Evolutionary conservation across 2,797 vertebrate genomes (phyloP).

Genomic region (Geotria australis): DNA sequence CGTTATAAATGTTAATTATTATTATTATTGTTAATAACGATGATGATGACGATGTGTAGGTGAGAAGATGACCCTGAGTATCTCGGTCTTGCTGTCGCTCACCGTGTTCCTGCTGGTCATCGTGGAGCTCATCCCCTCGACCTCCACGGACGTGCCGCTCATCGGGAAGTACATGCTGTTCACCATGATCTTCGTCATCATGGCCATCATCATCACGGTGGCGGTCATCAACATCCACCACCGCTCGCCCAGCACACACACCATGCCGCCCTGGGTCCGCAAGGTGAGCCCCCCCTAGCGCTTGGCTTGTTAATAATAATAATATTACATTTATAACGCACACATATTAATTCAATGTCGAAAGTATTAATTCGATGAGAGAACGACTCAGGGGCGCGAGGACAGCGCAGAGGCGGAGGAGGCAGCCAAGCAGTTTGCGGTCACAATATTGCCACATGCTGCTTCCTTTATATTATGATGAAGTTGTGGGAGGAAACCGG

Average conservation of each 20-base stretch:
- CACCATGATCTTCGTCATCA: constrained; percentile 87
- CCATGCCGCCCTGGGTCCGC: constrained; percentile 65
- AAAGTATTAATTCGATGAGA: no score
- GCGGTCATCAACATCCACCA: constrained; percentile 89
- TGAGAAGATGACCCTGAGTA: constrained; percentile 92
- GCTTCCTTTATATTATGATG: no score
- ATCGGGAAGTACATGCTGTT: constrained; percentile 98
- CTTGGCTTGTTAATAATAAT: no score
- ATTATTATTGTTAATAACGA: neutral
- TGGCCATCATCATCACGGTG: constrained; percentile 82
- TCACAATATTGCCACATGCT: no score
- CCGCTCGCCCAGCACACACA: constrained; percentile 71
- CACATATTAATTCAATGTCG: no score
- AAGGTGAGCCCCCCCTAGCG: constrained; percentile 20
- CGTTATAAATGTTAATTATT: no score
- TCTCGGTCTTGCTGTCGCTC: constrained; percentile 69
- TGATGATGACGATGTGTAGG: constrained; percentile 12
- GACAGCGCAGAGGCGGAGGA: no score
- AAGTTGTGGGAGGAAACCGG: no score
- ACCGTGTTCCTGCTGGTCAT: constrained; percentile 87
- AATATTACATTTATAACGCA: no score
- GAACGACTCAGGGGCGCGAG: no score
- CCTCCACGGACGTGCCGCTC: constrained; percentile 66
- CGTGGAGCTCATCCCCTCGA: constrained; percentile 80
- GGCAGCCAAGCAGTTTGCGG: no score